These are phyloP conservation scores for Phodopus roborovskii DNA, from an alignment of 2,113 vertebrate genomes.

Conservation along the genomic window DNA sequence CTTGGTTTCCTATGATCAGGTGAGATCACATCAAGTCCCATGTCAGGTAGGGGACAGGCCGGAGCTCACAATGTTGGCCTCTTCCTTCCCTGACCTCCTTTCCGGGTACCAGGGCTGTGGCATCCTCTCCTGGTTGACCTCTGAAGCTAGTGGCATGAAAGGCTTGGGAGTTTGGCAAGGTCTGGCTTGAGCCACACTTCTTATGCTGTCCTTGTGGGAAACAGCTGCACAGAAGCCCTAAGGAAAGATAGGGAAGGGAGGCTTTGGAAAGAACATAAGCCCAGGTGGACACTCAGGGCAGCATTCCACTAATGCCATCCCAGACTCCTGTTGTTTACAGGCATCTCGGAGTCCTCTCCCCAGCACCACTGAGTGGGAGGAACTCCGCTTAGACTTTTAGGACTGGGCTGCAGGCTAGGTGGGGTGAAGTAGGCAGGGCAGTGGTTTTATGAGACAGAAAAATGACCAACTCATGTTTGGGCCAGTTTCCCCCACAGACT, in stretches of 20 bases:
- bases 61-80: not conserved
- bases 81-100: not conserved
- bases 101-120: not conserved
- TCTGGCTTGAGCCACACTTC: not conserved
- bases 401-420: not conserved
- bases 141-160: not conserved
- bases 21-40: not conserved
- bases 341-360: not conserved
- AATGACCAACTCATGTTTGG: not conserved
- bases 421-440: no score
- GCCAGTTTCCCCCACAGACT: slow-evolving; percentile 96
- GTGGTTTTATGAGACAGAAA: rapidly evolving
- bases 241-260: not conserved
- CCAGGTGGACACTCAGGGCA: not conserved
- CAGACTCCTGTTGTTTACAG: rapidly evolving
- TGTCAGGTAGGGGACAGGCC: not conserved
- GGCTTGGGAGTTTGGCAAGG: not conserved
- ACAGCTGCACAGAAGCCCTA: not conserved
- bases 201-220: not conserved
- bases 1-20: not conserved
- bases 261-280: not conserved
- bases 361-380: not conserved
- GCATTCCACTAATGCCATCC: not conserved
- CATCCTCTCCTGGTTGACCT: not conserved
- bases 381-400: not conserved